Evolutionary conservation across 2,113 vertebrate species (phyloP).

Genomic region (Alouatta palliata): DNA sequence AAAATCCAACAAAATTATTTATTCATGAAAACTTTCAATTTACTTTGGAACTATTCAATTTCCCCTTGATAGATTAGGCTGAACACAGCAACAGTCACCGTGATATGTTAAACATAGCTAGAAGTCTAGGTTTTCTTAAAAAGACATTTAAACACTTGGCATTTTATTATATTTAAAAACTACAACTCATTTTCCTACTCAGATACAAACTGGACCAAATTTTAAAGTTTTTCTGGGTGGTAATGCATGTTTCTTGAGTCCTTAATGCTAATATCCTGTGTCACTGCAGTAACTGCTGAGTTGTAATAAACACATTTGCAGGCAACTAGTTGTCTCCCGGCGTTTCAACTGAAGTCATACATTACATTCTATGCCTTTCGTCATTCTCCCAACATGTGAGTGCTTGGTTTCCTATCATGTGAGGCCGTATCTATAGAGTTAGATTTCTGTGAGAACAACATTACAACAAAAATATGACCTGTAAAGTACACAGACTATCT

Average conservation of each 20-base stretch:
- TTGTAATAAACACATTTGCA: background rate
- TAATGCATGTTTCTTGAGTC: accelerated
- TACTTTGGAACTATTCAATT: slow-evolving; percentile 29
- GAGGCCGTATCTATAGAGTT: background rate
- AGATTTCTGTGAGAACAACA: background rate
- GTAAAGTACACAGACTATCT: background rate
- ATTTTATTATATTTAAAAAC: background rate
- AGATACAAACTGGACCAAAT: background rate
- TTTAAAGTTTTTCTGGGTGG: background rate
- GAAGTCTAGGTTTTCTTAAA: background rate
- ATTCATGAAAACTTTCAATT: background rate
- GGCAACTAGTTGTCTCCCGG: background rate
- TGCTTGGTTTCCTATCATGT: background rate
- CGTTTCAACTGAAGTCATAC: background rate
- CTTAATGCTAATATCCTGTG: background rate
- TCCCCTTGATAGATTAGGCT: background rate
- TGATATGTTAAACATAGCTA: background rate
- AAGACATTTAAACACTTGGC: background rate
- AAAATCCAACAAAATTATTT: background rate
- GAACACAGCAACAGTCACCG: background rate
- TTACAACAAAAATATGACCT: background rate
- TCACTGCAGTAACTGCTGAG: background rate
- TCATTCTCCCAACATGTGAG: background rate
- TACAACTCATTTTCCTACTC: background rate
- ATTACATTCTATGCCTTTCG: background rate